phyloP scores from a whole-genome alignment of 2,113 vertebrate genomes.

The Boulengeromyrus knoepffleri region DNA sequence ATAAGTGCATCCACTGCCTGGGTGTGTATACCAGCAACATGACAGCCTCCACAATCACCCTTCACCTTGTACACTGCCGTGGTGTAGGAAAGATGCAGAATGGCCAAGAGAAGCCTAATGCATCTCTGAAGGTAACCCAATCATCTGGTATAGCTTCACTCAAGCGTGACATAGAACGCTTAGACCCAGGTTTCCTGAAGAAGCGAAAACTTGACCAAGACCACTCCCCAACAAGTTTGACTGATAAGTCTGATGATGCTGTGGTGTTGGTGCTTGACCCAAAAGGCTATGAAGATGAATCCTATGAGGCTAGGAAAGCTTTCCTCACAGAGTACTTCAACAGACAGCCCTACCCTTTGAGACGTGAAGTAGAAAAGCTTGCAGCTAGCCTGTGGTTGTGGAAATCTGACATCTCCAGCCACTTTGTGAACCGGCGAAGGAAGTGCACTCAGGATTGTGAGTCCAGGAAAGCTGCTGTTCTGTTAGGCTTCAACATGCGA shows the following conservation, averaged over 20 bases:
- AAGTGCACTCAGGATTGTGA: conserved; percentile 84
- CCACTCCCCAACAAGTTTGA: conserved; percentile 61
- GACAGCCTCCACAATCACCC: conserved; percentile 94
- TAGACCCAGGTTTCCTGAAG: conserved; percentile 74
- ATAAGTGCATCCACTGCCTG: conserved; percentile 96
- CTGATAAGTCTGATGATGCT: conserved; percentile 84
- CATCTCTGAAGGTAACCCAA: conserved; percentile 67
- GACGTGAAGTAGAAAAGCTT: conserved; percentile 86
- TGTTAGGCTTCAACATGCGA: conserved; percentile 93
- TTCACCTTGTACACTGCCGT: conserved; percentile 92
- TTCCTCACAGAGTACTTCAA: conserved; percentile 93
- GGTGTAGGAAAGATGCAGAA: conserved; percentile 93
- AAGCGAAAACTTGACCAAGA: conserved; percentile 70
- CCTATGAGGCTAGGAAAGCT: conserved; percentile 85
- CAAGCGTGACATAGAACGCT: conserved; percentile 72
- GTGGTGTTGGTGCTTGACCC: conserved; percentile 84
- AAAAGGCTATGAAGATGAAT: conserved; percentile 86
- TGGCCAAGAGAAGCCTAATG: conserved; percentile 76
- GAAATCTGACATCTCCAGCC: conserved; percentile 90
- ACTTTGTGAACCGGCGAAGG: conserved; percentile 85
- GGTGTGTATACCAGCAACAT: conserved; percentile 98
- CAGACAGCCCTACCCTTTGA: conserved; percentile 78
- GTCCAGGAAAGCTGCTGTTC: conserved; percentile 66
- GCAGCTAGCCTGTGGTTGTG: conserved; percentile 89
- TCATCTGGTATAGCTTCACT: conserved; percentile 61